A percentile compares a stretch with the other conserved stretches of the same genome.
These are phyloP conservation scores for Chelonia mydas DNA, from an alignment of 2,797 vertebrate genomes.

Conservation along the genomic window DNA sequence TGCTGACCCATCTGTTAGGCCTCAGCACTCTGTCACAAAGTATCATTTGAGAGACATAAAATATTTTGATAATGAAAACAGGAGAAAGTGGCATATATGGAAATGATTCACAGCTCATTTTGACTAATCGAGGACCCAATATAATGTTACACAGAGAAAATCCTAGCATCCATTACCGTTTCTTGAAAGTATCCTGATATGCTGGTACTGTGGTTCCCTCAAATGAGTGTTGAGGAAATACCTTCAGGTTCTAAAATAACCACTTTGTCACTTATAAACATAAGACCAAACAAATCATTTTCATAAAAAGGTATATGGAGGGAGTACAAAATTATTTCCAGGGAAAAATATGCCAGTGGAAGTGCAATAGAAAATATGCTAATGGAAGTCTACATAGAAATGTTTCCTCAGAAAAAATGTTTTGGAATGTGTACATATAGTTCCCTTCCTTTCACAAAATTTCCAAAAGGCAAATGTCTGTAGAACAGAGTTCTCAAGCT, in stretches of 20 bases:
- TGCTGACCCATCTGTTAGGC: neutral
- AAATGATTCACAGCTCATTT: neutral
- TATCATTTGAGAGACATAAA: neutral
- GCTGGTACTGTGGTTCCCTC: neutral
- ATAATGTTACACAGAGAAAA: neutral
- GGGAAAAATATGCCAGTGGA: neutral
- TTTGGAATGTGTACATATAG: neutral
- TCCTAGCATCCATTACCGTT: neutral
- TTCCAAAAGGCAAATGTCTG: neutral
- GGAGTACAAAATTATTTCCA: neutral
- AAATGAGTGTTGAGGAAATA: neutral
- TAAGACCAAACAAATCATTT: neutral
- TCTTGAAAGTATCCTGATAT: neutral
- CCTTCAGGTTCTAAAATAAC: neutral
- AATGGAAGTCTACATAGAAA: neutral
- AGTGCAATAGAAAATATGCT: neutral
- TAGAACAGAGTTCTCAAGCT: neutral
- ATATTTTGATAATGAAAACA: fast-evolving
- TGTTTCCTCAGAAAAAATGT: neutral
- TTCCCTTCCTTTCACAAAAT: neutral
- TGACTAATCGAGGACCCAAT: neutral
- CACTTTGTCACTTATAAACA: neutral
- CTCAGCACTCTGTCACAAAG: neutral
- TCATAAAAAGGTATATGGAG: neutral
- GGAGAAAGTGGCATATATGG: neutral